Percentiles rank a stretch among this genome's conserved stretches.
Conservation (phyloP, 1,140 invertebrate species). For the Cyclargus thomasi region DNA sequence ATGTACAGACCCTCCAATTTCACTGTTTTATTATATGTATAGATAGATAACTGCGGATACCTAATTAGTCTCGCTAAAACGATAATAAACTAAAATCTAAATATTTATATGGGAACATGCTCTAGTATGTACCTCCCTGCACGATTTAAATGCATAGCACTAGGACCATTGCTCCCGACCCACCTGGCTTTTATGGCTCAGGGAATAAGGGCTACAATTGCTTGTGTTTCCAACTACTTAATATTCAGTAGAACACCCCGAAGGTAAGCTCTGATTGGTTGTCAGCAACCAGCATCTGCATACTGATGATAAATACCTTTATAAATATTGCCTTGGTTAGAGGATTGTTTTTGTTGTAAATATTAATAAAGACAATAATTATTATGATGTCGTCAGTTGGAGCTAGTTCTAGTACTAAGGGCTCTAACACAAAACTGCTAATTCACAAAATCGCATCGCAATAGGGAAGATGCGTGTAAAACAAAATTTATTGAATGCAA, state of each 20-base stretch:
- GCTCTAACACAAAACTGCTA: too few relatives aligned
- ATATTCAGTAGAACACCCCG: constrained; percentile 1
- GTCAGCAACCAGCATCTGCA: not conserved
- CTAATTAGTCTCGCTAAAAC: too few relatives aligned
- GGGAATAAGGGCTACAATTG: not conserved
- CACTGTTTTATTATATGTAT: too few relatives aligned
- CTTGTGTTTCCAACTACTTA: not conserved
- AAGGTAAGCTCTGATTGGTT: not conserved
- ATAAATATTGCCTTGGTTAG: not conserved
- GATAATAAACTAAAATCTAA: too few relatives aligned
- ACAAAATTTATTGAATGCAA: too few relatives aligned
- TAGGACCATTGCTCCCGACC: not conserved
- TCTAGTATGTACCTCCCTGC: not conserved
- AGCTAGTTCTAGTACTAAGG: not conserved
- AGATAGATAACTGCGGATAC: too few relatives aligned
- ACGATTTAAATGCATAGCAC: not conserved
- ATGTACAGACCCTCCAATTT: too few relatives aligned
- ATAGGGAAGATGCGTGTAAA: too few relatives aligned
- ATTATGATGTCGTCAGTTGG: not conserved
- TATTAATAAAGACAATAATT: too few relatives aligned
- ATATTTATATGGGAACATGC: too few relatives aligned
- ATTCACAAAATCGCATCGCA: too few relatives aligned
- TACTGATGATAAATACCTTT: constrained; percentile 2
- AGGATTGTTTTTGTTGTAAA: not conserved
- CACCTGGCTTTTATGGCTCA: not conserved